phyloP scores from a whole-genome alignment of 1,140 invertebrate genomes.

The Helicoverpa armigera region DNA sequence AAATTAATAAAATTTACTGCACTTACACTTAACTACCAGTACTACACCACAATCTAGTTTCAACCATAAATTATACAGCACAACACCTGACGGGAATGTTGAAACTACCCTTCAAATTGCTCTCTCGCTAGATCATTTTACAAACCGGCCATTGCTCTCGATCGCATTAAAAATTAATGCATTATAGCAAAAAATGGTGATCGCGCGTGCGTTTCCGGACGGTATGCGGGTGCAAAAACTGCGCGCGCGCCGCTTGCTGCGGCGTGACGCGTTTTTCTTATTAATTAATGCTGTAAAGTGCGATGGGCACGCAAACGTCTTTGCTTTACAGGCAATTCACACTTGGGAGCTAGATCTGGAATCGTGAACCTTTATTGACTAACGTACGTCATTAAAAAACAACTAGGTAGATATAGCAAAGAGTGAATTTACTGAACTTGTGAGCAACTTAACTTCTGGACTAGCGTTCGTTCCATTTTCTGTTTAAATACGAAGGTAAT shows the following conservation, averaged over 20 bases:
- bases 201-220: constrained; percentile 72
- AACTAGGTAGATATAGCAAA: too few relatives aligned
- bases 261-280: constrained; percentile 77
- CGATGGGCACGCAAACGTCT: constrained; percentile 59
- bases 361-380: too few relatives aligned
- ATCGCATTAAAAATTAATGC: constrained; percentile 73
- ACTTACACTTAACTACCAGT: not conserved
- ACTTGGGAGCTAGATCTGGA: constrained; percentile 1
- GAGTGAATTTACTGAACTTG: too few relatives aligned
- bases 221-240: constrained; percentile 67
- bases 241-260: constrained; percentile 60
- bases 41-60: not conserved
- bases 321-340: constrained; percentile 44
- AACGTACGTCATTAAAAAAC: too few relatives aligned
- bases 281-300: constrained; percentile 67
- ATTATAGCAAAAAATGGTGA: constrained; percentile 64
- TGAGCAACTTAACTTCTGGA: too few relatives aligned
- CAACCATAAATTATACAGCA: not conserved
- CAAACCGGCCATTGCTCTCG: constrained; percentile 69
- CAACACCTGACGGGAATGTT: constrained; percentile 1
- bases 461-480: too few relatives aligned
- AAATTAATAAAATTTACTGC: not conserved
- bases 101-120: constrained; percentile 2
- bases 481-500: too few relatives aligned
- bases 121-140: constrained; percentile 41